These are phyloP conservation scores for Neolamprologus variostigma DNA, from an alignment of 2,113 vertebrate genomes.

Conservation along the genomic window DNA sequence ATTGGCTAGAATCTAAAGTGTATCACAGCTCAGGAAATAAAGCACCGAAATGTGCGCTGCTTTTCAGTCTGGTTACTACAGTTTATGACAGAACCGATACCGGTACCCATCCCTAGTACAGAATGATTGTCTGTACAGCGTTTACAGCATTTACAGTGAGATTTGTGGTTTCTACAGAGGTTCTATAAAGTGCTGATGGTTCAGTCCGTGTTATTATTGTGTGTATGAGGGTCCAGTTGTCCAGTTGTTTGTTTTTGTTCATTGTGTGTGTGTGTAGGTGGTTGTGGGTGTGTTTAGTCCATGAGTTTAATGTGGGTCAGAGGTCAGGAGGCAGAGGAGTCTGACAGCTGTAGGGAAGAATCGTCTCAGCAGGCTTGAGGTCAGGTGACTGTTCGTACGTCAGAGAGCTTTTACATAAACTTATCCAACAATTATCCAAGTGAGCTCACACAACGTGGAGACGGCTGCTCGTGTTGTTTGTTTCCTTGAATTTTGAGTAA, in stretches of 20 bases:
- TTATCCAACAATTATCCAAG: neutral
- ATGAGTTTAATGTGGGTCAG: accelerated
- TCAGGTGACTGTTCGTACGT: neutral
- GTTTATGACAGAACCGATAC: too few species aligned
- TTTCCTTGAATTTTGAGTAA: accelerated
- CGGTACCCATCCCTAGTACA: too few species aligned
- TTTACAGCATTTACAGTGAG: neutral
- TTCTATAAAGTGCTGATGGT: accelerated
- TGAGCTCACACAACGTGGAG: neutral
- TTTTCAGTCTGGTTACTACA: too few species aligned
- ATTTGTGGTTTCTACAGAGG: accelerated
- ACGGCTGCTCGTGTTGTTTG: neutral
- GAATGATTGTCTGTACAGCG: neutral
- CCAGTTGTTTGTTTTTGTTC: neutral
- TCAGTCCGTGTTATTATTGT: neutral
- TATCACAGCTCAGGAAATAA: too few species aligned
- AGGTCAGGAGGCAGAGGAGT: neutral
- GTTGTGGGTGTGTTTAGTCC: neutral
- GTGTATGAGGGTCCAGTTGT: accelerated
- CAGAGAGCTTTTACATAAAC: neutral
- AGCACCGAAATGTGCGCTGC: too few species aligned
- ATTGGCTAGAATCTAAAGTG: too few species aligned
- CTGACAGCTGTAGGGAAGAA: neutral
- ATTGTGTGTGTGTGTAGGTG: neutral
- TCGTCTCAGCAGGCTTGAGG: accelerated